Conservation (phyloP, 2,888 invertebrate genomes). For the Euproctis similis region DNA sequence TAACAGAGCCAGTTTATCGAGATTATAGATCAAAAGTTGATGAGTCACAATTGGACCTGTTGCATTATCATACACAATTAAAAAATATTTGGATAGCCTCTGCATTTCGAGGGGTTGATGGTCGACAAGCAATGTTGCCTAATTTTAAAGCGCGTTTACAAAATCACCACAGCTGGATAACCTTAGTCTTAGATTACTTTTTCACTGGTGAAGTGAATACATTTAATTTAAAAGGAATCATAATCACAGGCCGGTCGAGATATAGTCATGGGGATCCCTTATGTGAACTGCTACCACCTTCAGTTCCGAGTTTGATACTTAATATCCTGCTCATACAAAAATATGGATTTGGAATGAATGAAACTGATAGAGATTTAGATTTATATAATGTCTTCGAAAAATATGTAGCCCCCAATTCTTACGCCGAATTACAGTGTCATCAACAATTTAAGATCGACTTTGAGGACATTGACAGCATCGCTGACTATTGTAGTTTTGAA, state of each 20-base stretch:
- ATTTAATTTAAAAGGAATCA: conserved; percentile 76
- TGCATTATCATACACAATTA: conserved; percentile 65
- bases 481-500: conserved; percentile 29
- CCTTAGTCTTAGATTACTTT: conserved; percentile 69
- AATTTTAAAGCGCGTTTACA: conserved; percentile 78
- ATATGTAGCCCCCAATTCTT: conserved; percentile 24
- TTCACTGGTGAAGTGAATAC: conserved; percentile 34
- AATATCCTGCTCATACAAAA: conserved; percentile 69
- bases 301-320: conserved; percentile 78
- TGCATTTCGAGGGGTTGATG: conserved; percentile 88
- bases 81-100: conserved; percentile 85
- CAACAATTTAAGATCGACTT: conserved; percentile 5
- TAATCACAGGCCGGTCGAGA: conserved; percentile 84
- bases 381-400: conserved; percentile 22
- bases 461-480: conserved; percentile 14
- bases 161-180: conserved; percentile 84
- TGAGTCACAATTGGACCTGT: conserved; percentile 36
- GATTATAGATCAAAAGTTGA: conserved; percentile 65
- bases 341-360: conserved; percentile 28
- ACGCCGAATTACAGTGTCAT: conserved; percentile 23
- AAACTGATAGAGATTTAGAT: conserved; percentile 6
- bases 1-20: conserved; percentile 81
- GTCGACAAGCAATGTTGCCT: conserved; percentile 65
- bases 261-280: conserved; percentile 80
- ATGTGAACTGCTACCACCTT: conserved; percentile 78